Conservation (phyloP, 2,888 invertebrate genomes). For the Eupelmus urozonus region DNA sequence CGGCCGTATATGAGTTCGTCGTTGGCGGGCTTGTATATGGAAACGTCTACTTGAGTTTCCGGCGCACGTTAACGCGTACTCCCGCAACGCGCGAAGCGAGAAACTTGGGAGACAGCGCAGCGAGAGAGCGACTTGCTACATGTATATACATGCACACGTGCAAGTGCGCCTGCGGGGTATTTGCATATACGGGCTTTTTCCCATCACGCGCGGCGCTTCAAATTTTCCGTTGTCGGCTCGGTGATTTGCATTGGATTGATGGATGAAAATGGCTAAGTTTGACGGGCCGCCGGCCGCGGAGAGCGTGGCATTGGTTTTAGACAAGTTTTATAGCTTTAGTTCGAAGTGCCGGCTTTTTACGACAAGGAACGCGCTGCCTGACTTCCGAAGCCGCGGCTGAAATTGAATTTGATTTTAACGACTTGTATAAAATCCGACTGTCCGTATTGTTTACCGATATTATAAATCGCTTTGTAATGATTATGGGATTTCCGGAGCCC, state of each 20-base stretch:
- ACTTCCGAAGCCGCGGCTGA: neutral
- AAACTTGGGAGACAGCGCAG: slow-evolving; percentile 14
- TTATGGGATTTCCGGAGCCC: neutral
- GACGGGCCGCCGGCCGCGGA: neutral
- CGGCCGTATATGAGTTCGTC: neutral
- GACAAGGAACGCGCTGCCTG: slow-evolving; percentile 10
- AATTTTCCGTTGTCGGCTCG: slow-evolving; percentile 27
- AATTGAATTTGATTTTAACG: slow-evolving; percentile 44
- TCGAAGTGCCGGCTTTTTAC: slow-evolving; percentile 44
- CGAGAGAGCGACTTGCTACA: neutral
- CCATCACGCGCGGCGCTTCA: neutral
- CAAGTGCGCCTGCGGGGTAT: neutral
- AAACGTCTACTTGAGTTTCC: slow-evolving; percentile 22
- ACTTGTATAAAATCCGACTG: slow-evolving; percentile 19
- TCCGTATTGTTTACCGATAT: slow-evolving; percentile 43
- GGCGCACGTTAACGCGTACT: slow-evolving; percentile 27
- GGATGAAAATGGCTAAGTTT: slow-evolving; percentile 54
- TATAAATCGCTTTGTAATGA: slow-evolving; percentile 29
- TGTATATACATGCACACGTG: slow-evolving; percentile 4
- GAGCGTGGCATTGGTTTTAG: slow-evolving; percentile 27
- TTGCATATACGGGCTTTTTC: slow-evolving; percentile 22
- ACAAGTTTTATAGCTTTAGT: slow-evolving; percentile 48
- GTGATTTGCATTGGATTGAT: slow-evolving; percentile 51
- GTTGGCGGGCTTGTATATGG: neutral
- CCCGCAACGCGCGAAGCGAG: neutral